These are phyloP conservation scores for Leptura quadrifasciata DNA, from an alignment of 2,888 invertebrate genomes.

Conservation along the genomic window DNA sequence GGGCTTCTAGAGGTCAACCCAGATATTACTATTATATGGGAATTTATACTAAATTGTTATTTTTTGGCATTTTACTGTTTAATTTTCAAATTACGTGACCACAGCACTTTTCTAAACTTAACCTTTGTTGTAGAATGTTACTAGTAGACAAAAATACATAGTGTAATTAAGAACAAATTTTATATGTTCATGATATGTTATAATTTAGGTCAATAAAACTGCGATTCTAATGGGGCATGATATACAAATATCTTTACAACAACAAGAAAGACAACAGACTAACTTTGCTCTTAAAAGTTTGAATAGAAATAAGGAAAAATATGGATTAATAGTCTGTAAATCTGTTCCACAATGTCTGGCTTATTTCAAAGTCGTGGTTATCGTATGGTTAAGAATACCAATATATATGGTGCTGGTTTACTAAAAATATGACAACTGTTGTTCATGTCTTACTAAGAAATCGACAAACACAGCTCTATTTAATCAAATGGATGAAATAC, in stretches of 20 bases:
- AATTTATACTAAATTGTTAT: background rate
- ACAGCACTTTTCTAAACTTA: background rate
- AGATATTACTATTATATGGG: background rate
- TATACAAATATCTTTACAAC: background rate
- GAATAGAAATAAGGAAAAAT: too few species aligned
- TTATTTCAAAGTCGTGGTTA: too few species aligned
- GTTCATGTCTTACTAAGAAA: too few species aligned
- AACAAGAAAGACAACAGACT: too few species aligned
- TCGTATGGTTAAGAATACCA: too few species aligned
- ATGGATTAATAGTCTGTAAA: too few species aligned
- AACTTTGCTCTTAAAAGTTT: too few species aligned
- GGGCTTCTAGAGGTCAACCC: background rate
- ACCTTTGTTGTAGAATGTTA: background rate
- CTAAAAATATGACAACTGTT: too few species aligned
- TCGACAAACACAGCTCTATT: too few species aligned
- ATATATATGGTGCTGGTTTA: too few species aligned
- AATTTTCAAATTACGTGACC: slow-evolving; percentile 23
- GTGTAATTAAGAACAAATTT: background rate
- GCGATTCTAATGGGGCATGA: background rate
- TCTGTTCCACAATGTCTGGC: too few species aligned
- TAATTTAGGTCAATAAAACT: background rate
- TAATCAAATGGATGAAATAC: too few species aligned
- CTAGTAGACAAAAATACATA: background rate
- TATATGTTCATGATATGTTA: background rate
- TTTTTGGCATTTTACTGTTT: background rate